Evolutionary conservation across 2,888 invertebrate species (phyloP), one percentile per base, ranked within the genome.

Genomic region (Conops quadrifasciatus): DNA sequence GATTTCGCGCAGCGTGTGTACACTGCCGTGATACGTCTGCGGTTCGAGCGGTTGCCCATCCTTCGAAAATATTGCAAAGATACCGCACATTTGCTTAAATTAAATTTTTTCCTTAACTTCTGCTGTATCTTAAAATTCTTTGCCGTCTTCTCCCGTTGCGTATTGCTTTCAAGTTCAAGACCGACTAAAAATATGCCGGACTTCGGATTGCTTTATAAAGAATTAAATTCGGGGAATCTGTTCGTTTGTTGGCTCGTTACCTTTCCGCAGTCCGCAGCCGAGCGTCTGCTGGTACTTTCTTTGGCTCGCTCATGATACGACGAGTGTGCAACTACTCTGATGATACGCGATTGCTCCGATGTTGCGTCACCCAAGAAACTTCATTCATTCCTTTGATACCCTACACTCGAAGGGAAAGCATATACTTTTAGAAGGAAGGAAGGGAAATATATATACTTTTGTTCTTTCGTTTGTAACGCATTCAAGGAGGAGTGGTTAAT

Each of bases 41-140:
- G 78, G 67, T 11, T 71, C 72, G 51, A 84, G 80, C 1, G 82
- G 76, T n/a, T 76, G 43, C 7, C 83, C 81, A 72, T 81, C 75
- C 45, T 79, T 81, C 5, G 84, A 84, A 72, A 86, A 84, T 75
- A 85, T 81, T 26, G 84, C 84, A 78, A 86, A 85, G 72, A 86
- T 86, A 28, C 85, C 86, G 71, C 86, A 86, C 86, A 86, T 86
- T 72, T 68, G 77, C 26, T 64, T 21, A 36, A 53, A 53, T 21
- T 63, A 45, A 16, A 26, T 36, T 19, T 43, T 70, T 11, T 65
- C 47, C 56, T 30, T 63, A n/a, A 26, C 45, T 28, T 51, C 0
- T 43, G 30, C 67, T 36, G 19, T 62, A 16, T 15, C 13, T 49
- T 71, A n/a, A 43, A 24, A 51, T 19, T 56, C 24, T 15, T 63